These are phyloP conservation scores for Pseudocheirus occidentalis DNA, from an alignment of 2,797 vertebrate species.

Conservation along the genomic window DNA sequence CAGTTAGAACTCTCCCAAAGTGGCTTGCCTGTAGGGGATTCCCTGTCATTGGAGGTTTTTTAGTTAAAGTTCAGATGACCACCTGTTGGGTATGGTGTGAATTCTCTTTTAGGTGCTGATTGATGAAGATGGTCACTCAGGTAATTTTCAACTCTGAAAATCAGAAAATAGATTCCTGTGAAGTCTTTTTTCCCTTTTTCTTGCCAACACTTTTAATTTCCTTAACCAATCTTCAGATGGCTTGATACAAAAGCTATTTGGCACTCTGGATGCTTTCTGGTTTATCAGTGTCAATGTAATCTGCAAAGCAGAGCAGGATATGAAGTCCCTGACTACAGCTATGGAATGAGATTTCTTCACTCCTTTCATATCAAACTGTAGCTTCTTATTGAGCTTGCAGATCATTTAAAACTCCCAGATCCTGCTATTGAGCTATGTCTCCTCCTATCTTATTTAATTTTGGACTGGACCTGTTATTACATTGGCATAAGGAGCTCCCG, in stretches of 20 bases:
- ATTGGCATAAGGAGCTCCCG: background rate
- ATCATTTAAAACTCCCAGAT: background rate
- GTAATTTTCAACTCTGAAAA: background rate
- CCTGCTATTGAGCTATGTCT: background rate
- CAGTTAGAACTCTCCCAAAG: background rate
- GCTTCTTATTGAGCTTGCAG: background rate
- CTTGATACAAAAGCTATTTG: background rate
- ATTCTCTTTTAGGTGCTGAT: background rate
- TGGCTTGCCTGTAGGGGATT: background rate
- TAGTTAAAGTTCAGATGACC: constrained; percentile 9
- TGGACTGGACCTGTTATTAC: background rate
- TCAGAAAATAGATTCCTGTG: background rate
- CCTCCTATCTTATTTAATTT: background rate
- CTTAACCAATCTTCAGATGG: background rate
- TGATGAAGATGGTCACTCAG: background rate
- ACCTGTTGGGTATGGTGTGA: background rate
- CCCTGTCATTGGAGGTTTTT: background rate
- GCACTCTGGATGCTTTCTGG: background rate
- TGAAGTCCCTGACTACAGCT: background rate
- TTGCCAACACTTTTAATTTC: background rate
- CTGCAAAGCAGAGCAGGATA: background rate
- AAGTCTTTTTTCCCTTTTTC: background rate
- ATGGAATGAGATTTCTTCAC: background rate
- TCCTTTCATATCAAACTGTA: background rate
- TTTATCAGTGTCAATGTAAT: background rate